Evolutionary conservation across 2,113 vertebrate species (phyloP), one percentile per base, ranked within the genome.

Genomic region (Callorhinus ursinus): DNA sequence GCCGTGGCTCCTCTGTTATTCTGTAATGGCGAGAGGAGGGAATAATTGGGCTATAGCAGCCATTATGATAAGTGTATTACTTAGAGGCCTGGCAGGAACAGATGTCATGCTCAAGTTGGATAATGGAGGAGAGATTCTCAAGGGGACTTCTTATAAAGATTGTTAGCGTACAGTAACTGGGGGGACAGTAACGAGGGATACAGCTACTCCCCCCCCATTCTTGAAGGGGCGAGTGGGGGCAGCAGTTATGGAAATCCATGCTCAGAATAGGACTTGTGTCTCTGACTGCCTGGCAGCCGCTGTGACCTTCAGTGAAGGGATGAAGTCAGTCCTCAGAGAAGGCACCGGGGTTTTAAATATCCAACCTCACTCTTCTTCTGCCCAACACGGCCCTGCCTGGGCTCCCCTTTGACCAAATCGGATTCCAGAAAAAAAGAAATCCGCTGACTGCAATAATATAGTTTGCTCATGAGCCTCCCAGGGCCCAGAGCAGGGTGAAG

Each of bases 351-450:
- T 71, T 91, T 39, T 76, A 69, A 69, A 90, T 61, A 51, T 1
- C 14, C 13, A 0, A 16, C 67, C 24, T 80, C 51, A 7, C 39
- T 28, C 14, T 65, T 28, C 31, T 46, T 36, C 42, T 21, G 21
- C 26, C n/a, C 24, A 3, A 3, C 5, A 7, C 0, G 42, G 36
- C 51, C 26, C 79, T 61, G 5, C 55, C 63, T 5, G 1, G 22
- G 12, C 55, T 67, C 19, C 80, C 28, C 2, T 53, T 12, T 76
- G 57, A 36, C 53, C 65, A 90, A 39, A 46, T 79, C 24, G 51
- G 55, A 67, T 71, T 28, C n/a, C 55, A 13, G 80, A 42, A 69
- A 65, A 82, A 21, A 61, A 53, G 10, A 12, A 83, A 7, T 26
- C 71, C 12, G 26, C 15, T 24, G 57, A 53, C 46, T 12, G 8